Base-by-base conservation (phyloP, 2,797 vertebrate genomes). In the Moxostoma hubbsi region DNA sequence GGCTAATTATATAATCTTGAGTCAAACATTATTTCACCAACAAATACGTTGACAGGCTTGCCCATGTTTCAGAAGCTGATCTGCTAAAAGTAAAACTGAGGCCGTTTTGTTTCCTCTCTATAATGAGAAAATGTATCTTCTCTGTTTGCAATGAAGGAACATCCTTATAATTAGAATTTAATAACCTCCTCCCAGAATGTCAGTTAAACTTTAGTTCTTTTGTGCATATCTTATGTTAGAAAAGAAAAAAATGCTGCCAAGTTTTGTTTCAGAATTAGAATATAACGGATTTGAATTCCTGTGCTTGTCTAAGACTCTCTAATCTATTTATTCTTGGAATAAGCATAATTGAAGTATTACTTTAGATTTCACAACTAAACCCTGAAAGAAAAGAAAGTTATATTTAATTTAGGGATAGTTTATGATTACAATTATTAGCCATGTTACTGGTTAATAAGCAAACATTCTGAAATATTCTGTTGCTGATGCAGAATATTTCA, bases 311-410 rank as follows among this genome's bases (percentile, higher is more conserved):
- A 71, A 79, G 47, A 69, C 68, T 63, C 64, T 69, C 72, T 82
- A 71, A 81, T 81, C 46, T 77, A 83, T 83, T 76, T 85, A 78
- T 73, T 73, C 68, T 57, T n/a, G 18, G 57, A 82, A 86, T 85
- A 81, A 70, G 66, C 49, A 82, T 72, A 84, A 86, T 66, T 76
- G 24, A 70, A 83, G 73, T 18, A 80, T 73, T 69, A 83, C 69
- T 83, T 83, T 77, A 75, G 69, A 78, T 77, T 81, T 82, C 47
- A 82, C 76, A 61, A 82, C 72, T 73, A 91, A 79, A 90, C 85
- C 90, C 71, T 79, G 74, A 88, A 90, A 91, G 90, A 90, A 91
- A 87, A 90, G 85, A 83, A 86, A 13, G 59, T 53, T 12, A 67
- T 57, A 47, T 68, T 64, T 50, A 90, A 86, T 88, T 36, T 36